Evolutionary conservation across 2,888 invertebrate genomes (phyloP).

Genomic region (Bellardia bayeri): DNA sequence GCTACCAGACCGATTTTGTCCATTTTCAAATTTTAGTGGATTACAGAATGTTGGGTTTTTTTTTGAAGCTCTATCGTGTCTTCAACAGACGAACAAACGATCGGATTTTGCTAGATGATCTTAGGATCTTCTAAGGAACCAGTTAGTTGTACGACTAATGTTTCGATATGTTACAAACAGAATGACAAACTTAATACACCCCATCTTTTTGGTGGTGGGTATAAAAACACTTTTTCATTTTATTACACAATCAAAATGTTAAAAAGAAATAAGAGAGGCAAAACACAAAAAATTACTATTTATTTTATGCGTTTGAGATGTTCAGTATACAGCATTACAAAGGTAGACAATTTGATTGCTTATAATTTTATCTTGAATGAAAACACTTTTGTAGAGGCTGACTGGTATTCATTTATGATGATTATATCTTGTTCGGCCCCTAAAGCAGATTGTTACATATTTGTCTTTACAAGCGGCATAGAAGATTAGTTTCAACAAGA

Average conservation of each 20-base stretch:
- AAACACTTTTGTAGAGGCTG: background rate
- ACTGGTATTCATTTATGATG: conserved; percentile 1
- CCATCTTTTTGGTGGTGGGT: no score
- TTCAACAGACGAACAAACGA: no score
- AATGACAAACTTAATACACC: no score
- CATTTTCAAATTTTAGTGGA: no score
- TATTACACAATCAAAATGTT: background rate
- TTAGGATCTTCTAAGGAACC: no score
- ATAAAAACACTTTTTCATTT: background rate
- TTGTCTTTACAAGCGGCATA: background rate
- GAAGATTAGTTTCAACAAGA: background rate
- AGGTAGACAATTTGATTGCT: conserved; percentile 35
- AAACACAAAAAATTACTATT: background rate
- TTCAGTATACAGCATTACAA: background rate
- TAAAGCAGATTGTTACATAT: background rate
- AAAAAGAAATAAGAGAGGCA: background rate
- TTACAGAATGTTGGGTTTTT: no score
- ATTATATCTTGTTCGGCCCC: conserved; percentile 3
- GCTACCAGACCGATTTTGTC: no score
- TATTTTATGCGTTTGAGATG: background rate
- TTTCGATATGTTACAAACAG: no score
- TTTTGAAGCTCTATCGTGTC: no score
- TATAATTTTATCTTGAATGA: conserved; percentile 12
- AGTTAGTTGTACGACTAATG: no score
- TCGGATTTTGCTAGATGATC: no score